A percentile compares a stretch with the other conserved stretches of the same genome.
phyloP scores from a whole-genome alignment of 2,888 invertebrate species.

The Notocelia uddmanniana region DNA sequence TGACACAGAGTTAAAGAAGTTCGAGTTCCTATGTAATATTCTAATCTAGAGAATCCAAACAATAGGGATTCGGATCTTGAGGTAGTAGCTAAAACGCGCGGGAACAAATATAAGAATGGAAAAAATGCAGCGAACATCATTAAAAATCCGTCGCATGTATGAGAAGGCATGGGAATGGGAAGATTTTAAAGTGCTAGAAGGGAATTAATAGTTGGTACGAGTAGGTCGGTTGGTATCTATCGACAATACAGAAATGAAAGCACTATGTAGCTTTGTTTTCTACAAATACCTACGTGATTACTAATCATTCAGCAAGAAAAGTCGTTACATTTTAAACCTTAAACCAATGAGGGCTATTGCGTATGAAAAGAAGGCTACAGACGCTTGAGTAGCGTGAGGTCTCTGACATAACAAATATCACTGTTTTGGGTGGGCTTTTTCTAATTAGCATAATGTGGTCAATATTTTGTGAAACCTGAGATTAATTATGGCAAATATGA shows the following conservation, averaged over 20 bases:
- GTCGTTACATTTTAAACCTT: not conserved
- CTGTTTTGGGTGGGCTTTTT: too few relatives aligned
- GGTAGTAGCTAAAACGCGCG: constrained; percentile 5
- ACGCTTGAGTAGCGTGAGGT: too few relatives aligned
- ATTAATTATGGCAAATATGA: too few relatives aligned
- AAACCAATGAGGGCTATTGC: too few relatives aligned
- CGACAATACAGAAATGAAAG: constrained; percentile 11
- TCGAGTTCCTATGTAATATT: not conserved
- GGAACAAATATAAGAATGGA: not conserved
- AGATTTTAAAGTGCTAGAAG: not conserved
- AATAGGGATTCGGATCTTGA: constrained; percentile 9
- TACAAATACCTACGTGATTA: constrained; percentile 28
- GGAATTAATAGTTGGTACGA: not conserved
- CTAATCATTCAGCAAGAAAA: constrained; percentile 29
- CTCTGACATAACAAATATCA: too few relatives aligned
- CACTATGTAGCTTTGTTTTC: constrained; percentile 28
- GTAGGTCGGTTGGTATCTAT: not conserved
- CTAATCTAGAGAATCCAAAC: not conserved
- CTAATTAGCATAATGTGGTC: too few relatives aligned
- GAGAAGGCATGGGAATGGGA: not conserved
- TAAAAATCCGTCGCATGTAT: constrained; percentile 3
- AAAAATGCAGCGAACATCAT: not conserved
- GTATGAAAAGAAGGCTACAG: too few relatives aligned
- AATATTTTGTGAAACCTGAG: too few relatives aligned
- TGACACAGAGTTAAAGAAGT: not conserved